Conservation (phyloP, 2,113 vertebrate genomes). For the Copsychus sechellarum region DNA sequence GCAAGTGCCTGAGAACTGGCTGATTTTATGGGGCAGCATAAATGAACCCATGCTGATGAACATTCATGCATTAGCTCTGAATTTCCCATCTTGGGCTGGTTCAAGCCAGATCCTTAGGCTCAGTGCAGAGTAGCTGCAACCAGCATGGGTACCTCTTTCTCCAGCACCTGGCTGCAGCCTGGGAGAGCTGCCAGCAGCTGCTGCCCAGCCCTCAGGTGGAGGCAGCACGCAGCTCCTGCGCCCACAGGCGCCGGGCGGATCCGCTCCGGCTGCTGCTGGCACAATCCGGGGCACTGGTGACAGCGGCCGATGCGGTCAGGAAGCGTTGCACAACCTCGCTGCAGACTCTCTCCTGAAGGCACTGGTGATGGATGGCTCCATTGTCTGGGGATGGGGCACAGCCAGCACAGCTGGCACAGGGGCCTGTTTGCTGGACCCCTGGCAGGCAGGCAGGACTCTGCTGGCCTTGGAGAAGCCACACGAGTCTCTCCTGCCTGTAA, state of each 20-base stretch:
- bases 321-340: conserved; percentile 3
- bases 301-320: background rate
- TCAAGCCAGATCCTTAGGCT: background rate
- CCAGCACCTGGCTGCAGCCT: background rate
- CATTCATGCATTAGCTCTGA: background rate
- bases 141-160: background rate
- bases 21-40: conserved; percentile 53
- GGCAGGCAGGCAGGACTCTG: background rate
- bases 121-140: background rate
- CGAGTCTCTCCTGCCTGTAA: background rate
- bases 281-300: conserved; percentile 6
- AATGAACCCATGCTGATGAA: conserved; percentile 53
- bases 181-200: background rate
- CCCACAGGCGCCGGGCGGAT: rapidly evolving
- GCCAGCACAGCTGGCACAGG: conserved; percentile 17
- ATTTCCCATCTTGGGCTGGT: background rate
- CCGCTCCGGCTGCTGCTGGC: conserved; percentile 30
- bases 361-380: conserved; percentile 50
- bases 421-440: background rate
- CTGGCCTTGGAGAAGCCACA: rapidly evolving
- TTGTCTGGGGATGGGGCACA: conserved; percentile 36
- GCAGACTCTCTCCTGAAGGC: conserved; percentile 58
- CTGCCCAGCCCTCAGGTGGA: background rate
- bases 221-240: background rate
- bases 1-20: conserved; percentile 43